Evolutionary conservation across 2,888 invertebrate genomes (phyloP), one percentile per base, ranked within the genome.

Genomic region (Xylophagus ater): DNA sequence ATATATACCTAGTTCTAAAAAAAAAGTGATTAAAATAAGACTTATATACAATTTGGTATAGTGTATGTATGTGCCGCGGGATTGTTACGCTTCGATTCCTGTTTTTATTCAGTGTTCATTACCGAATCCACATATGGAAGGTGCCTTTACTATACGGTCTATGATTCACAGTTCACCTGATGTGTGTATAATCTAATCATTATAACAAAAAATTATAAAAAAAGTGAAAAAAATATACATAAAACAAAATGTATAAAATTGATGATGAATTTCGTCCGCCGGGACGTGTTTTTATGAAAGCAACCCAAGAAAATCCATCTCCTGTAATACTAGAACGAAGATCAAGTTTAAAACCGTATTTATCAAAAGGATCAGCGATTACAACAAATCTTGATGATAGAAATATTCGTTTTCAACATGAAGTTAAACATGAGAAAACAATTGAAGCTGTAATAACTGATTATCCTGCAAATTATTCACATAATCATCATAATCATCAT

Each of bases 321-420:
- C 24, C 17, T 9, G 34, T 41, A 14, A 26, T 43, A 15, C 39
- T 42, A 8, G 42, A 41, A 28, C 54, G 65, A 38, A 71, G 70
- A 51, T 71, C 71, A 21, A 71, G 69, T 51, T 55, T 71, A 53
- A 71, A 71, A 25, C 42, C 39, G 31, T 18, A 59, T 66, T 25
- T 10, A 9, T 41, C 47, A 10, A 70, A 72, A 29, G 76, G 76
- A n/a, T 70, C 76, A 5, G 70, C 76, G 10, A 76, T 76, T 45
- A 76, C 76, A 25, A 76, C 76, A 21, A 74, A 71, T 53, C 59
- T 76, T 43, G 65, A 64, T 46, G 60, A 59, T 42, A 50, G 53
- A 3, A 59, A 54, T 41, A 52, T 63, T 14, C 54, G 59, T 23
- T 64, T 59, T 41, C 55, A 75, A 59, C 66, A 69, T 64, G 60